Conservation (phyloP, 2,113 vertebrate genomes). For the Eptatretus burgeri region DNA sequence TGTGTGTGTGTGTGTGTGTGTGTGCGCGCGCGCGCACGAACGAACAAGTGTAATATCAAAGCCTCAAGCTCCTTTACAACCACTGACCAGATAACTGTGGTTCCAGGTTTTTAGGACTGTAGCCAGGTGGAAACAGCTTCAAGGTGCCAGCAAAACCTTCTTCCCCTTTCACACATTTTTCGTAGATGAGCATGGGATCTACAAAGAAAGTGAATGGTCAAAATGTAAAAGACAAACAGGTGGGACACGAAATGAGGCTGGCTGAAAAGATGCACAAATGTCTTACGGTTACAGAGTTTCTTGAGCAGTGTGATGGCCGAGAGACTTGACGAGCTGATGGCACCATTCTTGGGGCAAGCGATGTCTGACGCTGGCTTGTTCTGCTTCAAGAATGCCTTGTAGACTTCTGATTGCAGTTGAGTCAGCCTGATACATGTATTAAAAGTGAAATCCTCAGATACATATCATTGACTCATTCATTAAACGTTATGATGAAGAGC, state of each 20-base stretch:
- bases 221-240: background rate
- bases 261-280: background rate
- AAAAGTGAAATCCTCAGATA: background rate
- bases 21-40: too few relatives aligned
- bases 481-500: background rate
- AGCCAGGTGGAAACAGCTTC: slow-evolving; percentile 44
- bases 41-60: too few relatives aligned
- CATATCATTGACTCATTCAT: background rate
- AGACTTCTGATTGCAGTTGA: slow-evolving; percentile 46
- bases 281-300: slow-evolving; percentile 92
- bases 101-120: slow-evolving; percentile 41
- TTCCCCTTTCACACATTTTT: slow-evolving; percentile 56
- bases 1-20: too few relatives aligned
- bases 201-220: background rate
- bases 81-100: slow-evolving; percentile 63
- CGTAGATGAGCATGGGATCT: slow-evolving; percentile 69
- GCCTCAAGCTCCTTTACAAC: too few relatives aligned
- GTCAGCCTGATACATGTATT: slow-evolving; percentile 31
- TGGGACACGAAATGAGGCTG: background rate
- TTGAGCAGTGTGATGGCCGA: slow-evolving; percentile 86
- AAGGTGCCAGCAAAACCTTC: slow-evolving; percentile 54
- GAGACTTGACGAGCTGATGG: slow-evolving; percentile 59
- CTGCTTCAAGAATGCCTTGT: slow-evolving; percentile 51
- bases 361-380: slow-evolving; percentile 48
- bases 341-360: slow-evolving; percentile 20